These are phyloP conservation scores for Clitarchus hookeri DNA, from an alignment of 2,888 invertebrate genomes.

Conservation along the genomic window DNA sequence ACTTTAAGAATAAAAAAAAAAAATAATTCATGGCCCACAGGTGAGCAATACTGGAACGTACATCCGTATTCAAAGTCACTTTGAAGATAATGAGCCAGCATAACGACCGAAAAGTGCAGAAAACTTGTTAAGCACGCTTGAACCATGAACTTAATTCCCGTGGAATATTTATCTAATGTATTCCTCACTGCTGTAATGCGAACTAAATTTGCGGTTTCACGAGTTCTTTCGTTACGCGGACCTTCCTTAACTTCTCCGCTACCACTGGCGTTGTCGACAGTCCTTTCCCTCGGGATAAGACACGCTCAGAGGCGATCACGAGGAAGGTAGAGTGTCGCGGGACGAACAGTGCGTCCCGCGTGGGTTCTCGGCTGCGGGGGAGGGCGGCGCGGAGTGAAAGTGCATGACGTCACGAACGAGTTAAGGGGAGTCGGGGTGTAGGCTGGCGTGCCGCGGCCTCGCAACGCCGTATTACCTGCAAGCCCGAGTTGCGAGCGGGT, in stretches of 20 bases:
- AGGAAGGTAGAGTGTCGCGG: not conserved
- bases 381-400: not conserved
- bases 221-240: not conserved
- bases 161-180: constrained; percentile 1
- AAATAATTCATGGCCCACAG: no score
- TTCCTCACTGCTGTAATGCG: constrained; percentile 8
- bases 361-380: not conserved
- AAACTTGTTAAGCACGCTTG: constrained; percentile 14
- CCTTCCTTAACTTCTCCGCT: not conserved
- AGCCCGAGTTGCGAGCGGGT: not conserved
- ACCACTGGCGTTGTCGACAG: not conserved
- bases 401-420: not conserved
- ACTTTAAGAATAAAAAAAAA: no score
- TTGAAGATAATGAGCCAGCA: not conserved
- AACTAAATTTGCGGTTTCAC: constrained; percentile 14
- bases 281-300: not conserved
- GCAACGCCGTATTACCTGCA: not conserved
- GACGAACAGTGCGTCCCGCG: not conserved
- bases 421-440: not conserved
- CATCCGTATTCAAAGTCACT: not conserved
- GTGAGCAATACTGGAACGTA: not conserved
- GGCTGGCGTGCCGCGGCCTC: not conserved
- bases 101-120: not conserved
- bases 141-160: constrained; percentile 14
- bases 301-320: not conserved